Base-by-base conservation (phyloP, 2,888 invertebrate species). In the Acanthococcus lagerstroemiae region DNA sequence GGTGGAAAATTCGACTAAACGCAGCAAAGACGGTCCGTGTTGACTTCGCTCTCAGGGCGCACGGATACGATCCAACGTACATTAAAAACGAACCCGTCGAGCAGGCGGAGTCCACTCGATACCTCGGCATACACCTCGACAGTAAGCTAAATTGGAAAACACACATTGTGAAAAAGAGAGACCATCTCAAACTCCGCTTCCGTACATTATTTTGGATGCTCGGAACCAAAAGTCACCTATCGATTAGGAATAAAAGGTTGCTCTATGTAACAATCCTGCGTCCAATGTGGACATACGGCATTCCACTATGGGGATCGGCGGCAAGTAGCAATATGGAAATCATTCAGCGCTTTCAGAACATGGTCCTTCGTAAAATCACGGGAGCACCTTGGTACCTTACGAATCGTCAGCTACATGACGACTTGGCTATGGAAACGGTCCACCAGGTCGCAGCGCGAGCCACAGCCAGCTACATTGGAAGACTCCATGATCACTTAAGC, bases 321-420 rank as follows among this genome's bases (percentile, higher is more conserved):
- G 17, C 24, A 6, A 6, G 3, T 3, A 30, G 30, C 3, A 55
- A 56, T 30, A 44, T 56, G 6, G 2, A 25, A 25, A 15, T 55
- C 4, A 25, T 55, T 2, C 55, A 24, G 19, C 12, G 50, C 5
- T 50, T 21, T 17, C 50, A 50, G 17, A 50, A 50, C 19, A 15
- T 50, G 3, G 15, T n/a, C n/a, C n/a, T n/a, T n/a, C n/a, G n/a
- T n/a, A n/a, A n/a, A n/a, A n/a, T n/a, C n/a, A n/a, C n/a, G 9
- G 45, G 45, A 22, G 57, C 57, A 6, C 65, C 65, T 2, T 65
- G 65, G 65, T 65, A n/a, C 30, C 4, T 65, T 19, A 52, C 55
- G 27, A 56, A 56, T 19, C 25, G 26, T 5, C 7, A 25, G 5
- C 22, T 65, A 57, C 65, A 65, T 21, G 17, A 50, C 9, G 65